Evolutionary conservation across 2,113 vertebrate species (phyloP), one percentile per base, ranked within the genome.

Genomic region (Vanacampus margaritifer): DNA sequence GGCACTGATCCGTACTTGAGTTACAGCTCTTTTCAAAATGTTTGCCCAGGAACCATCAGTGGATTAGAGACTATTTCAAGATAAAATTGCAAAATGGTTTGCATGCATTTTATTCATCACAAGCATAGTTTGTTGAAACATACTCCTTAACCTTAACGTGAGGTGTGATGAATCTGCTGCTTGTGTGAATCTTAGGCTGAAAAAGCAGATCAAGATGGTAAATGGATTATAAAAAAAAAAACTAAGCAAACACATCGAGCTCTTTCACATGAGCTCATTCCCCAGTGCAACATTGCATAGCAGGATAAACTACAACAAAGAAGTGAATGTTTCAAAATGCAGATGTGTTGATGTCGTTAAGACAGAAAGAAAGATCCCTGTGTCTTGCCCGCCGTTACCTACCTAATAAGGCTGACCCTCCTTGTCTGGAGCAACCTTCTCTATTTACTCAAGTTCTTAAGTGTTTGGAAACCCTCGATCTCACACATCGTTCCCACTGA

Each of bases 391-490:
- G 60, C 67, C 35, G 21, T 37, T 64, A 28, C 16, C 36, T 19
- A 61, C 72, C 72, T 51, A 67, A 56, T 74, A 67, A 68, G 28
- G 19, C 56, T 75, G 81, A 77, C 73, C 68, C 68, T 80, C 19
- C 63, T 77, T 78, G 50, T 83, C 67, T 61, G 19, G 32, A 69
- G 21, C 8, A 43, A 76, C 75, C 75, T 67, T 68, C 53, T 74
- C 32, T 87, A 69, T 89, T 88, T 88, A 75, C 84, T 26, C 16
- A 70, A 81, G 63, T 68, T 80, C 80, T 81, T 78, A 84, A 72
- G 68, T 73, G 68, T 71, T 83, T 68, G 66, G 69, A 79, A 76
- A 76, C 68, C 73, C 79, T 68, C 46, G 65, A 62, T 65, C 68
- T 71, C 71, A 76, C 63, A 61, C 37, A 12, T 71, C 3, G 12